phyloP scores from a whole-genome alignment of 2,113 vertebrate species.

The Petrocephalus zakoni region DNA sequence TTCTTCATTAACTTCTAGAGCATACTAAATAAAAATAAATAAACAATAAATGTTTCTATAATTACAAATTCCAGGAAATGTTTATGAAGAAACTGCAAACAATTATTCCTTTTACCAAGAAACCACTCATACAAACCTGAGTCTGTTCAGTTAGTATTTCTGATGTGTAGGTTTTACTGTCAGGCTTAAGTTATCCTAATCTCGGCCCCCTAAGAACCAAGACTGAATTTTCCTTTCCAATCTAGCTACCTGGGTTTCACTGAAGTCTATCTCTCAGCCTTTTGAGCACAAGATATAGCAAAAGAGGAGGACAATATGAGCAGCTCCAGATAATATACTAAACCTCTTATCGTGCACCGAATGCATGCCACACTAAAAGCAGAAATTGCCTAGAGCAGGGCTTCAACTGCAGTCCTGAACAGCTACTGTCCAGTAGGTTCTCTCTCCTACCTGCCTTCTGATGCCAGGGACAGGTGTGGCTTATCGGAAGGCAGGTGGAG shows the following conservation, averaged over 20 bases:
- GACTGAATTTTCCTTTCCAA: neutral
- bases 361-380: neutral
- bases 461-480: no score
- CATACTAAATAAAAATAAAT: neutral
- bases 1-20: neutral
- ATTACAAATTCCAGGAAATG: neutral
- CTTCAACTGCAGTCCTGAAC: no score
- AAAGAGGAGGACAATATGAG: neutral
- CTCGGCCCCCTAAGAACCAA: neutral
- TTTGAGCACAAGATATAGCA: neutral
- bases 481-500: no score
- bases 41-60: neutral
- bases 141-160: neutral
- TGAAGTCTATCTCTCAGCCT: neutral
- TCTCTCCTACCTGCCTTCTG: no score
- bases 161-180: neutral
- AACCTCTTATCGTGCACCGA: neutral
- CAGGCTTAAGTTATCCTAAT: neutral
- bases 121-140: neutral
- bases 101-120: neutral
- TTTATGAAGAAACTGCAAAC: neutral
- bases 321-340: no score
- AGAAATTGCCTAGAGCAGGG: neutral
- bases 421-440: no score
- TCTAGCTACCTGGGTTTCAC: neutral